phyloP scores from a whole-genome alignment of 2,797 vertebrate genomes.

The Acipenser transmontanus region DNA sequence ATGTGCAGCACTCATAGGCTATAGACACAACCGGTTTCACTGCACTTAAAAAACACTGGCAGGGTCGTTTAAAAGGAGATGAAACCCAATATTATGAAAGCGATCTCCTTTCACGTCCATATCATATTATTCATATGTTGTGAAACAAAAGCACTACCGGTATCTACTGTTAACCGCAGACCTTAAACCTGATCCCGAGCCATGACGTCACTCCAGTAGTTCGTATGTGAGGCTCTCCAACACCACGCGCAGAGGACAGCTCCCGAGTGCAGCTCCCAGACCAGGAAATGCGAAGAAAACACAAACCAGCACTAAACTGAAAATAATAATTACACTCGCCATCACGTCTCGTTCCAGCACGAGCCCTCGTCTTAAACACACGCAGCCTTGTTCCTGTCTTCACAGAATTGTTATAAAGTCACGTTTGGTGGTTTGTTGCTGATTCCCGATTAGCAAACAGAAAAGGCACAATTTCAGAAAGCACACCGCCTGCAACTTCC shows the following conservation, averaged over 20 bases:
- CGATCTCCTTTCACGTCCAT: too few species aligned
- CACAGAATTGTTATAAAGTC: conserved; percentile 28
- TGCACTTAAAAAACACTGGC: too few species aligned
- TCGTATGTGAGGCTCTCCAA: conserved; percentile 43
- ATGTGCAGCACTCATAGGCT: too few species aligned
- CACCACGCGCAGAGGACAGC: conserved; percentile 56
- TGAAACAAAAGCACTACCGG: too few species aligned
- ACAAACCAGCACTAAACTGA: conserved; percentile 2
- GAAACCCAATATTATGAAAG: too few species aligned
- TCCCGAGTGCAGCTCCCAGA: conserved; percentile 41
- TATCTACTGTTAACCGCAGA: not conserved
- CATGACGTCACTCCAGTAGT: conserved; percentile 30
- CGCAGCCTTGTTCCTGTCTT: conserved; percentile 16
- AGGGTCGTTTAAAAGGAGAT: too few species aligned
- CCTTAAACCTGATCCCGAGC: conserved; percentile 22
- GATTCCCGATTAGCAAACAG: conserved; percentile 41
- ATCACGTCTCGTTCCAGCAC: too few species aligned
- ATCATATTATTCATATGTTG: too few species aligned
- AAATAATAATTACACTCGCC: not conserved
- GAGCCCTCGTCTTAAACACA: conserved; percentile 3
- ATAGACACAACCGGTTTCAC: too few species aligned
- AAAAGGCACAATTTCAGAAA: conserved; percentile 36
- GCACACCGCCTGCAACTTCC: conserved; percentile 47
- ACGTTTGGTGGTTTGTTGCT: conserved; percentile 52
- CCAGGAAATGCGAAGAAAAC: conserved; percentile 31